Conservation (phyloP, 2,113 vertebrate genomes). For the Agapornis roseicollis region DNA sequence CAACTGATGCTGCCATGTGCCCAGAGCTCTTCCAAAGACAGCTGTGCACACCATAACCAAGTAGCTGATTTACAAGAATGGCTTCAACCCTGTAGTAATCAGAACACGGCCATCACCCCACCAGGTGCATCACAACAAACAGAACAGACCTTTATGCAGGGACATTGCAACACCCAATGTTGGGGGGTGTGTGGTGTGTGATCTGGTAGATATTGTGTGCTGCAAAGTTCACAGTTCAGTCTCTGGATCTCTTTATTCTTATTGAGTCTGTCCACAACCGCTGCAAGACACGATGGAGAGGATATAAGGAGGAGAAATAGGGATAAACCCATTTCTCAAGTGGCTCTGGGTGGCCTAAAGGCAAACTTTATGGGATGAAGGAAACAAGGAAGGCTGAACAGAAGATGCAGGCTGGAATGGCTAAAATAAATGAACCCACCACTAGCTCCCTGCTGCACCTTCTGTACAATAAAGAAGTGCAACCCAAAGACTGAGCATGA, state of each 20-base stretch:
- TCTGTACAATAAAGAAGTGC: background rate
- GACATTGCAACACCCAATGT: background rate
- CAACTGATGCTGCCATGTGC: background rate
- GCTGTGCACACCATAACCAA: background rate
- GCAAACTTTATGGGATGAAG: background rate
- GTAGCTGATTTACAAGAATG: background rate
- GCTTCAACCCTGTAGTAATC: background rate
- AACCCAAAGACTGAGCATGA: background rate
- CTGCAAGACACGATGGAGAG: fast-evolving
- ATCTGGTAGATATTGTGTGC: background rate
- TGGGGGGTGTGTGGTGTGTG: fast-evolving
- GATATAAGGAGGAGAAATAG: background rate
- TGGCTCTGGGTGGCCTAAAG: background rate
- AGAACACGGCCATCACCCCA: fast-evolving
- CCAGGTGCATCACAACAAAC: background rate
- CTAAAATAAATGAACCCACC: background rate
- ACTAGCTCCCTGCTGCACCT: background rate
- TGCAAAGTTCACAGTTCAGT: background rate
- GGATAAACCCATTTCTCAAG: background rate
- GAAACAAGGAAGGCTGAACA: background rate
- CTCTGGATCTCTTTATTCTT: background rate
- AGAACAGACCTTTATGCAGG: background rate
- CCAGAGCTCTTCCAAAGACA: background rate
- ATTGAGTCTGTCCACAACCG: background rate
- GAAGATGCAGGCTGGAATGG: background rate